Evolutionary conservation across 2,888 invertebrate species (phyloP), one percentile per base, ranked within the genome.

Genomic region (Lasioglossum pauxillum): DNA sequence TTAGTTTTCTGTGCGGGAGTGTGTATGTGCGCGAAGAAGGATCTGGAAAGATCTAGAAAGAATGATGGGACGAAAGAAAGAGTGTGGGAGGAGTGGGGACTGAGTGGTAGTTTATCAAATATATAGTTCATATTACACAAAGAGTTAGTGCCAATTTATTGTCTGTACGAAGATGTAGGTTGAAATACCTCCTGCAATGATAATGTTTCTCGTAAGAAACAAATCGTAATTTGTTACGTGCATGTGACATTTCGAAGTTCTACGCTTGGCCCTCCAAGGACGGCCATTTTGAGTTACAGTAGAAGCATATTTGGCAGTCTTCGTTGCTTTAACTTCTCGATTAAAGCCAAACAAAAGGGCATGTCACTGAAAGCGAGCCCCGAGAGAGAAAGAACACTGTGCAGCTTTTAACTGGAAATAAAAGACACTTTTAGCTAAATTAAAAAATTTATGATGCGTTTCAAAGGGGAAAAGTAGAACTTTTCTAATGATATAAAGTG

Each of bases 351-450:
- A 57, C 57, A 57, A 57, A 57, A 57, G 57, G 23, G 3, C 57
- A 57, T n/a, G 57, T 57, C 57, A n/a, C n/a, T 57, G n/a, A 57
- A 57, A 57, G 12, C n/a, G 57, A 57, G 57, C n/a, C 57, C 57
- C 0, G n/a, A 57, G n/a, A 57, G 57, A 4, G n/a, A 4, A n/a
- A n/a, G 23, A 57, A 57, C 57, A 12, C n/a, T n/a, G 57, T 1
- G n/a, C 57, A n/a, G 57, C 57, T 57, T 57, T n/a, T n/a, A 57
- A 57, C n/a, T 12, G 12, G n/a, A n/a, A 57, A 57, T n/a, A n/a
- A 57, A 57, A n/a, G 57, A 57, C n/a, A 57, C n/a, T 57, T 57
- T 57, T 57, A 57, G 57, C n/a, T 10, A n/a, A 57, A 57, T 57
- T 57, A 57, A 57, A 57, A 57, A 57, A 57, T 57, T 57, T 57